Base-by-base conservation (phyloP, 2,888 invertebrate genomes). In the Cabera pusaria region DNA sequence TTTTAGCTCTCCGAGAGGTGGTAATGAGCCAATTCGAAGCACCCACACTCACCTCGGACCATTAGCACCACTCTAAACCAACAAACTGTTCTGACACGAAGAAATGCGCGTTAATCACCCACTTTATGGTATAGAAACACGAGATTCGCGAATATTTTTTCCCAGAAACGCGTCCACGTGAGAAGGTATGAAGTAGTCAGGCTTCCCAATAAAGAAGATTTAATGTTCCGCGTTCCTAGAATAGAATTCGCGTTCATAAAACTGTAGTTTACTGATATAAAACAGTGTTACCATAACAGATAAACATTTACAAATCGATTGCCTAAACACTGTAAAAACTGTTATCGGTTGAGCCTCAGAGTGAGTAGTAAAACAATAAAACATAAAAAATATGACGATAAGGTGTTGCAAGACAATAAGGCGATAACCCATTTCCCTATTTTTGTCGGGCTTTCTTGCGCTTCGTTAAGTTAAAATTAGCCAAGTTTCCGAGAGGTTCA, bases 371-470 rank as follows among this genome's bases (percentile, higher is more conserved):
- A 68, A 71, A 68, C 65, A 73, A 69, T 73, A 70, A 69, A 45
- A 10, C 33, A 50, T 59, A 42, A 49, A 42, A 56, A 59, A 47
- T 36, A 46, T 34, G n/a, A 6, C 46, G 52, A 65, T 65, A 66
- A 60, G 49, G 49, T 43, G 48, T 61, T 60, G 60, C 62, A 55
- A 47, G 37, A 31, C 44, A 41, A 44, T 39, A 34, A 31, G 34
- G 34, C 55, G 70, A 71, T 79, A 79, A 74, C 72, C 69, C 66
- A 76, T 70, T 74, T 69, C 53, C 64, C 59, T 55, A 65, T 52
- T 55, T 60, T 43, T 41, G 52, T 55, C 68, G 71, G 68, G 54
- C 16, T 43, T 56, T 75, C 68, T 73, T 54, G 38, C 23, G 31
- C 46, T 52, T 18, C 14, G 28, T 29, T 20, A 18, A 34, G 33